Conservation (phyloP, 2,888 invertebrate genomes). For the Aphidoletes aphidimyza region DNA sequence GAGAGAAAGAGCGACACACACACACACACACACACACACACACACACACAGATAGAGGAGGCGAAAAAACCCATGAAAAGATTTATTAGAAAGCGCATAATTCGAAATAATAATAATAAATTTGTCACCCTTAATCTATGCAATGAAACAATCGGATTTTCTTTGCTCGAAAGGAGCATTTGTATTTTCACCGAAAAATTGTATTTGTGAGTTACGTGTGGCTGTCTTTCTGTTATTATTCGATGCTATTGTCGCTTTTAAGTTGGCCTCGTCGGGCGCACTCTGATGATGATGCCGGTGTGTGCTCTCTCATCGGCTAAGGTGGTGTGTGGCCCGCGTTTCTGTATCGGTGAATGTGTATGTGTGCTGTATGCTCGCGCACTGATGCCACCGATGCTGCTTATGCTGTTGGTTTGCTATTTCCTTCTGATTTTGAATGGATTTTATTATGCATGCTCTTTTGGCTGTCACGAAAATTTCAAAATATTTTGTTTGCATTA, state of each 20-base stretch:
- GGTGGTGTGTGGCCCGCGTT: no score
- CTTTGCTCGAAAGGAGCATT: background rate
- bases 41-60: background rate
- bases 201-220: conserved; percentile 36
- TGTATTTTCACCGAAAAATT: conserved; percentile 38
- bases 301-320: no score
- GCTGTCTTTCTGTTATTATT: conserved; percentile 42
- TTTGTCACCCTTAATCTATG: conserved; percentile 57
- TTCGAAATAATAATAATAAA: conserved; percentile 57
- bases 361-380: no score
- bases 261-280: background rate
- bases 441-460: conserved; percentile 51
- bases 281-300: no score
- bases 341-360: no score
- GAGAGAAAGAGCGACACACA: background rate
- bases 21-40: background rate
- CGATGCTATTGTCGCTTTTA: conserved; percentile 21
- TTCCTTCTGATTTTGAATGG: conserved; percentile 31
- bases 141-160: conserved; percentile 57
- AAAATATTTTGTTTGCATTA: conserved; percentile 48
- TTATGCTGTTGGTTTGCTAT: background rate
- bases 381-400: background rate
- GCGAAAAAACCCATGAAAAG: conserved; percentile 14
- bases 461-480: conserved; percentile 40
- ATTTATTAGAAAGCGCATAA: conserved; percentile 56